phyloP scores from a whole-genome alignment of 2,797 vertebrate species.

The Microctenopoma lineatum region DNA sequence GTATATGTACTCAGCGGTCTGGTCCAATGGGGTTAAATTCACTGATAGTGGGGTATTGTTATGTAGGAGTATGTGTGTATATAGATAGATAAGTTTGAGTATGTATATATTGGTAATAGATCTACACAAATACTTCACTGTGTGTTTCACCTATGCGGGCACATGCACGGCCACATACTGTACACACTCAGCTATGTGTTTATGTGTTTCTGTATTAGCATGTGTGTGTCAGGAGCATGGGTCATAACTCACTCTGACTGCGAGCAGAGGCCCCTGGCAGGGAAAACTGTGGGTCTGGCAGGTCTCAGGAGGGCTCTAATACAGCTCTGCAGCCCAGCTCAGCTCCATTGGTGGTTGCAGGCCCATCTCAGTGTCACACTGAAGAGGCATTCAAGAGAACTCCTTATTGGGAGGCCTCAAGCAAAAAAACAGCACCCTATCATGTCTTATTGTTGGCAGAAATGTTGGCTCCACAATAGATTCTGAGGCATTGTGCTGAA shows the following conservation, averaged over 20 bases:
- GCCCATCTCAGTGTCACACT: constrained; percentile 53
- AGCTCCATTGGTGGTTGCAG: constrained; percentile 55
- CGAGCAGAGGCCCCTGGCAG: constrained; percentile 62
- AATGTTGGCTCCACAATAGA: constrained; percentile 38
- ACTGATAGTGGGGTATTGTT: constrained; percentile 2
- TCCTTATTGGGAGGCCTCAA: constrained; percentile 60
- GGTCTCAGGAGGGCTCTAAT: constrained; percentile 69
- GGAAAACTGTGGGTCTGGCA: constrained; percentile 62
- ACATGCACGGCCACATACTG: constrained; percentile 35
- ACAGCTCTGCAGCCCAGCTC: constrained; percentile 51
- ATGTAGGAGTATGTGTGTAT: constrained; percentile 11
- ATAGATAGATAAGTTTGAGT: neutral
- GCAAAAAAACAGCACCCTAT: constrained; percentile 60
- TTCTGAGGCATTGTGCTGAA: neutral
- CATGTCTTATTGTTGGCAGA: constrained; percentile 68
- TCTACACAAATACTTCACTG: constrained; percentile 2
- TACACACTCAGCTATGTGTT: constrained; percentile 15
- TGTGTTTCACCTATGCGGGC: constrained; percentile 17
- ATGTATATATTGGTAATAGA: constrained; percentile 5
- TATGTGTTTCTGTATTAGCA: constrained; percentile 38
- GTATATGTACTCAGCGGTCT: neutral
- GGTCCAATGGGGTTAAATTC: neutral
- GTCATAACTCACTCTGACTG: constrained; percentile 73
- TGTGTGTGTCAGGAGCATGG: constrained; percentile 43
- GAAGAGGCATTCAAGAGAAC: constrained; percentile 54